phyloP scores from a whole-genome alignment of 2,888 invertebrate species.

The Thyatira batis region DNA sequence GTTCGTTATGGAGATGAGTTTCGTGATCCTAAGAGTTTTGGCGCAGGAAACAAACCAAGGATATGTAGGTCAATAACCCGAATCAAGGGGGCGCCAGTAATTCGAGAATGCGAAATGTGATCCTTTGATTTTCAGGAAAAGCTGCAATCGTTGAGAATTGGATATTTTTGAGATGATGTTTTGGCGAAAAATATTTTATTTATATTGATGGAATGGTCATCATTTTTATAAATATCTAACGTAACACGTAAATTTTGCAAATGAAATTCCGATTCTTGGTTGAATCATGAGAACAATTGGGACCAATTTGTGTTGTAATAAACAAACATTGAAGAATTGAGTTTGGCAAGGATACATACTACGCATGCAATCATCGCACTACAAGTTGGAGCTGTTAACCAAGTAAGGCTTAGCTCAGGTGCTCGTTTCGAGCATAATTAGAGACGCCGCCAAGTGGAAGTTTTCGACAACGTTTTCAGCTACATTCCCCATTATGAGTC shows the following conservation, averaged over 20 bases:
- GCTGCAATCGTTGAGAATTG: conserved; percentile 16
- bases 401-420: conserved; percentile 28
- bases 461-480: conserved; percentile 38
- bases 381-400: not conserved
- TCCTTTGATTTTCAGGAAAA: conserved; percentile 42
- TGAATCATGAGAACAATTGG: not conserved
- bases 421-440: conserved; percentile 47
- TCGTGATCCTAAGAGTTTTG: conserved; percentile 34
- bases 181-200: not conserved
- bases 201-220: not conserved
- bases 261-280: not conserved
- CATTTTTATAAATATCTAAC: not conserved
- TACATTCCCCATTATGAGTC: conserved; percentile 55
- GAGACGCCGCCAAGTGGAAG: conserved; percentile 38
- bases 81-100: conserved; percentile 44
- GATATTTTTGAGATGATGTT: not conserved
- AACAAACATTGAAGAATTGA: no score
- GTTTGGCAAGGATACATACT: not conserved
- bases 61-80: conserved; percentile 55
- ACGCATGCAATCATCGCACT: not conserved
- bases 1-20: conserved; percentile 30
- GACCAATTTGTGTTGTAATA: no score
- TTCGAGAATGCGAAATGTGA: conserved; percentile 46
- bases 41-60: conserved; percentile 23
- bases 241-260: not conserved